These are phyloP conservation scores for Serinus canaria DNA, from an alignment of 2,113 vertebrate genomes.

Conservation along the genomic window DNA sequence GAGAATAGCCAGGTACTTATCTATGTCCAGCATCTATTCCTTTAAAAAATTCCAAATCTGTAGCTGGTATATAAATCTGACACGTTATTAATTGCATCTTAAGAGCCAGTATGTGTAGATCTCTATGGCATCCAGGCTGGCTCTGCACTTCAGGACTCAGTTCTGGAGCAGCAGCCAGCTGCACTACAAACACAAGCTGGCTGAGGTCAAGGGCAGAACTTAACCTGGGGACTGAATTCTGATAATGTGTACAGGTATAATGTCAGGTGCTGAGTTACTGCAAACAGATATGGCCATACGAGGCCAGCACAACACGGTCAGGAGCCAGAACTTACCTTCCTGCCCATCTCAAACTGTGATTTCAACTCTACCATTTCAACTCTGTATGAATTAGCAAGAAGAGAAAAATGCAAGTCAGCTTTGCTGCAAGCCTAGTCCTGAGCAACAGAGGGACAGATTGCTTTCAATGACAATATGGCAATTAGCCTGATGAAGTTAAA, in stretches of 20 bases:
- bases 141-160: not conserved
- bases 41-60: not conserved
- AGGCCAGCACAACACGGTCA: not conserved
- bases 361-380: not conserved
- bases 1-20: not conserved
- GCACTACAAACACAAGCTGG: not conserved
- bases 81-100: not conserved
- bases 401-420: constrained; percentile 13
- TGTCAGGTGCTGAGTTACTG: not conserved
- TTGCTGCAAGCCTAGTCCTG: constrained; percentile 12
- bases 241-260: not conserved
- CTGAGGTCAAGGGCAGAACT: not conserved
- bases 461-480: constrained; percentile 20
- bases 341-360: not conserved
- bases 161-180: not conserved
- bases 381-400: not conserved
- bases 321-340: not conserved
- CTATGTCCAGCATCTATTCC: not conserved
- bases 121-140: not conserved
- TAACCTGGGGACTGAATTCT: not conserved
- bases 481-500: constrained; percentile 44
- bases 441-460: not conserved
- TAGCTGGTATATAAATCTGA: not conserved
- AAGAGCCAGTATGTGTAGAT: not conserved
- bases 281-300: not conserved